Conservation (phyloP, 2,113 vertebrate genomes). For the Mus pahari region DNA sequence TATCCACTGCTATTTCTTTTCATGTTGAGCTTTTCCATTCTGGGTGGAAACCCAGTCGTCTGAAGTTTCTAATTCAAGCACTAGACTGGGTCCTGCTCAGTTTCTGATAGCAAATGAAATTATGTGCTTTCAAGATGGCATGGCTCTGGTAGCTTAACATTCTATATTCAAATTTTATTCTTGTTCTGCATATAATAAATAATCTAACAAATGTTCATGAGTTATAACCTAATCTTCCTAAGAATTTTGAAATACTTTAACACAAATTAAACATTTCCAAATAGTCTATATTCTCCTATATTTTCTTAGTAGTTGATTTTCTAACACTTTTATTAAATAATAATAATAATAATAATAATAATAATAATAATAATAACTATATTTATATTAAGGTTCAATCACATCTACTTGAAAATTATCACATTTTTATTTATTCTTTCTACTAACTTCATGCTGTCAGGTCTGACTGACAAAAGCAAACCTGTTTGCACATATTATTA, state of each 20-base stretch:
- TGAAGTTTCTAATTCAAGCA: not conserved
- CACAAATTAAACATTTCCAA: not conserved
- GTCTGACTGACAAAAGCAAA: not conserved
- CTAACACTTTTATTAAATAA: not conserved
- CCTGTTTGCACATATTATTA: not conserved
- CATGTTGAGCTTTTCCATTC: not conserved
- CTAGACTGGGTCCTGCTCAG: not conserved
- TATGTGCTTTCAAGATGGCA: not conserved
- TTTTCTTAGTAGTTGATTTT: not conserved
- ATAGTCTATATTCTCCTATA: no score
- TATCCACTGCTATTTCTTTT: not conserved
- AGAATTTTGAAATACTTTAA: not conserved
- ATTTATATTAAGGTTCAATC: not conserved
- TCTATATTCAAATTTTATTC: not conserved
- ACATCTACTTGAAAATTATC: not conserved
- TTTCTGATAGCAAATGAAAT: not conserved
- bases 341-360: no score
- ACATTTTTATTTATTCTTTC: not conserved
- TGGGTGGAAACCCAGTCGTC: not conserved
- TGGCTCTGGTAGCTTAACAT: not conserved
- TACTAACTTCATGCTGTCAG: not conserved
- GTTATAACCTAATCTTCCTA: not conserved
- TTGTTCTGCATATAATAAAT: not conserved
- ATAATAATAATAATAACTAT: not conserved
- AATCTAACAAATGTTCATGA: not conserved